Percentiles rank a stretch among this genome's conserved stretches.
Evolutionary conservation across 2,113 vertebrate genomes (phyloP).

Genomic region (Alosa alosa): DNA sequence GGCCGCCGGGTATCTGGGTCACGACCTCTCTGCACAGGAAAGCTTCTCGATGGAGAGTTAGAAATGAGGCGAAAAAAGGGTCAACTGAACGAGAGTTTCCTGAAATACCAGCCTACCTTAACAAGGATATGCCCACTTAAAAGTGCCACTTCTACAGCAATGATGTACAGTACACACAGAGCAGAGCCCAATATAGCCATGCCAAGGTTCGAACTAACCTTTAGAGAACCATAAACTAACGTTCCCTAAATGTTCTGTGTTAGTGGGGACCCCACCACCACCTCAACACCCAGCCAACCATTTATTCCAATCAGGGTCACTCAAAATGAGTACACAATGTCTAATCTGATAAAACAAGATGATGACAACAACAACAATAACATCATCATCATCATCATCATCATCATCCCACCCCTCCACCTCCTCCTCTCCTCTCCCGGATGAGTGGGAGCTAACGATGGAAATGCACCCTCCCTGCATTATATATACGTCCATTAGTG

Average conservation of each 20-base stretch:
- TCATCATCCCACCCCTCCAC: background rate
- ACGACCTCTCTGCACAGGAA: background rate
- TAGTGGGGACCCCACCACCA: too few relatives aligned
- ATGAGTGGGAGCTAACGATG: background rate
- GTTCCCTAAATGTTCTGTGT: too few relatives aligned
- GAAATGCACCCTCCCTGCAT: constrained; percentile 23
- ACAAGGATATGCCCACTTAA: background rate
- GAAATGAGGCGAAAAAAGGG: background rate
- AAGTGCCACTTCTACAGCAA: background rate
- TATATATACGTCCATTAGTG: constrained; percentile 32
- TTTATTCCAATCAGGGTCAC: too few relatives aligned
- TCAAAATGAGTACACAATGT: too few relatives aligned
- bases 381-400: too few relatives aligned
- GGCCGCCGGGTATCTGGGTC: background rate
- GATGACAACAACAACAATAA: too few relatives aligned
- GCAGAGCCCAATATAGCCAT: too few relatives aligned
- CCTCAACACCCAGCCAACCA: too few relatives aligned
- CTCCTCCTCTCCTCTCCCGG: background rate
- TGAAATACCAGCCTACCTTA: background rate
- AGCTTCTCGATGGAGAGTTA: background rate
- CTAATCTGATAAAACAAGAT: background rate
- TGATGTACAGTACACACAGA: too few relatives aligned
- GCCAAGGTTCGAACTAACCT: too few relatives aligned
- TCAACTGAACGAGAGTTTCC: background rate
- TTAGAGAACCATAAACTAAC: too few relatives aligned